Evolutionary conservation across 2,888 invertebrate genomes (phyloP).

Genomic region (Epirrhoe alternata): DNA sequence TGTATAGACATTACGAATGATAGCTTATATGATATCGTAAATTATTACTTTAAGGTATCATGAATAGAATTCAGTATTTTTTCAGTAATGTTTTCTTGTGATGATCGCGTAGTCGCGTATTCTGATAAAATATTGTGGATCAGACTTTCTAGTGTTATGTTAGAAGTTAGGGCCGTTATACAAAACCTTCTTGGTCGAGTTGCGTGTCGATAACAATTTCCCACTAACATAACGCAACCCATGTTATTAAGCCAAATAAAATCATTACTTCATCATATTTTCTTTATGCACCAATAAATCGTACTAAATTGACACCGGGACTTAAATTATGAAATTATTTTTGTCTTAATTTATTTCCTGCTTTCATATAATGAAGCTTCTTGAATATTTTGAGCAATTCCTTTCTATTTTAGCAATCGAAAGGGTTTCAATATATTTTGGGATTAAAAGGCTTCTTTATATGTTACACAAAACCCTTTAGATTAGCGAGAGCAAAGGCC

Average conservation of each 20-base stretch:
- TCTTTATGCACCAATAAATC: constrained; percentile 27
- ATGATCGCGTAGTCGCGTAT: background rate
- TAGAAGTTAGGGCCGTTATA: constrained; percentile 4
- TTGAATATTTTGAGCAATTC: constrained; percentile 19
- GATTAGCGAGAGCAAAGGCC: constrained; percentile 53
- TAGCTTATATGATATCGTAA: too few relatives aligned
- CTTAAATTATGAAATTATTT: constrained; percentile 28
- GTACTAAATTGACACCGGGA: constrained; percentile 30
- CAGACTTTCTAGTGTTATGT: constrained; percentile 4
- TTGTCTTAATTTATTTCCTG: constrained; percentile 23
- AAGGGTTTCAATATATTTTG: constrained; percentile 43
- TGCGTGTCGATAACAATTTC: constrained; percentile 40
- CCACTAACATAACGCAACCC: constrained; percentile 30
- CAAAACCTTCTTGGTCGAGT: constrained; percentile 8
- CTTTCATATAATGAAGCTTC: constrained; percentile 26
- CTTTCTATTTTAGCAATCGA: constrained; percentile 19
- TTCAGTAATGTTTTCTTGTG: background rate
- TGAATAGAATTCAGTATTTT: background rate
- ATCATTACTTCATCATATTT: constrained; percentile 39
- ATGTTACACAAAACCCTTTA: constrained; percentile 46
- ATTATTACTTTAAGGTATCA: too few relatives aligned
- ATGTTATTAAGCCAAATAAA: constrained; percentile 38
- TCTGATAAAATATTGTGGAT: background rate
- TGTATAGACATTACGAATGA: too few relatives aligned
- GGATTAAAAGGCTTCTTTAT: constrained; percentile 46